These are phyloP conservation scores for Odontamblyopus lacepedii DNA, from an alignment of 2,797 vertebrate species.

Conservation along the genomic window DNA sequence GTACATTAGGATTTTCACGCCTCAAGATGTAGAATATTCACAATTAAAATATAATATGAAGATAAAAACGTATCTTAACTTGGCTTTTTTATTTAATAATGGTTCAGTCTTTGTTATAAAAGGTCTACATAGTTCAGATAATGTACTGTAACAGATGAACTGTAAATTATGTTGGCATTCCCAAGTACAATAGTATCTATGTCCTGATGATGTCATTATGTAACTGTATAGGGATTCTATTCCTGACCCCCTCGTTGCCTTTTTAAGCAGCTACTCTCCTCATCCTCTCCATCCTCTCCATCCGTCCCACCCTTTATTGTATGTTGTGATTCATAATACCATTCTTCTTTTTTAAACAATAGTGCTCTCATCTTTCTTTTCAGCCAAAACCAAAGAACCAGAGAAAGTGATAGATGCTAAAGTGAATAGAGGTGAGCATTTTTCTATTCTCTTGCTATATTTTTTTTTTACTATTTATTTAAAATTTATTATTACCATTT, in stretches of 20 bases:
- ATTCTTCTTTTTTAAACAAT: conserved; percentile 34
- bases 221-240: conserved; percentile 24
- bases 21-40: too few species aligned
- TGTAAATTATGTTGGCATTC: conserved; percentile 4
- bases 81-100: too few species aligned
- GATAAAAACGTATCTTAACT: too few species aligned
- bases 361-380: conserved; percentile 51
- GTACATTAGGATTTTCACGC: too few species aligned
- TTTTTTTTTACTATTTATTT: too few species aligned
- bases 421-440: conserved; percentile 85
- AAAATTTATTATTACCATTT: too few species aligned
- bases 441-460: background rate
- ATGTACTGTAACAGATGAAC: background rate
- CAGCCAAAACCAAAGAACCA: conserved; percentile 95
- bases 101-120: too few species aligned
- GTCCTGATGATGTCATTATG: conserved; percentile 11
- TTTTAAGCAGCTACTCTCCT: background rate
- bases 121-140: too few species aligned
- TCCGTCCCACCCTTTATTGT: conserved; percentile 26
- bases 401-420: conserved; percentile 86
- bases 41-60: too few species aligned
- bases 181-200: conserved; percentile 1
- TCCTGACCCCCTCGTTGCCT: conserved; percentile 4
- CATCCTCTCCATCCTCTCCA: background rate
- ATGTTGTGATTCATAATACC: conserved; percentile 14